phyloP scores from a whole-genome alignment of 2,797 vertebrate species.

The Tarsius wallacei region DNA sequence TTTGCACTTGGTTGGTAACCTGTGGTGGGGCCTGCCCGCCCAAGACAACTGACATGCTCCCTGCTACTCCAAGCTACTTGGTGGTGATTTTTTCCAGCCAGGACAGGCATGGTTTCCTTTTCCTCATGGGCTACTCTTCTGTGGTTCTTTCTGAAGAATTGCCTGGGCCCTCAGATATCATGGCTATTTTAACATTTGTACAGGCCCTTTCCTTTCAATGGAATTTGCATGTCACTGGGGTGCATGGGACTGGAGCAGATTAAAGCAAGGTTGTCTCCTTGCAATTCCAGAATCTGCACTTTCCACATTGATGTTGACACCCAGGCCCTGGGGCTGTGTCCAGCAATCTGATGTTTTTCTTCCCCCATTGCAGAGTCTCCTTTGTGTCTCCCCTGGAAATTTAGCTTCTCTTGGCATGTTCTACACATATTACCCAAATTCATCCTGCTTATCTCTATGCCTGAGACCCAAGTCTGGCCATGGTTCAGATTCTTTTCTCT shows the following conservation, averaged over 20 bases:
- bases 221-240: neutral
- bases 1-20: neutral
- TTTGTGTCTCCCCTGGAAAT: slow-evolving; percentile 1
- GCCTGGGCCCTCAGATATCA: neutral
- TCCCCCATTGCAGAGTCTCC: neutral
- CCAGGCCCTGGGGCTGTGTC: neutral
- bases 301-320: neutral
- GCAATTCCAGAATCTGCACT: neutral
- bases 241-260: neutral
- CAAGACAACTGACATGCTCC: neutral
- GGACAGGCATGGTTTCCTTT: slow-evolving; percentile 10
- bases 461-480: neutral
- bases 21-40: neutral
- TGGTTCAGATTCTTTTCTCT: neutral
- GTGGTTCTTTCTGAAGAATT: neutral
- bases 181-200: neutral
- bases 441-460: neutral
- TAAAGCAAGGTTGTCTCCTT: neutral
- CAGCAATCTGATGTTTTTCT: neutral
- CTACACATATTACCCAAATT: neutral
- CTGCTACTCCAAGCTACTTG: neutral
- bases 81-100: neutral
- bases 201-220: neutral
- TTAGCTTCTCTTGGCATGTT: neutral
- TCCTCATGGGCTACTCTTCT: neutral